These are phyloP conservation scores for Halcyon badia DNA, from an alignment of 2,797 vertebrate genomes.

Conservation along the genomic window DNA sequence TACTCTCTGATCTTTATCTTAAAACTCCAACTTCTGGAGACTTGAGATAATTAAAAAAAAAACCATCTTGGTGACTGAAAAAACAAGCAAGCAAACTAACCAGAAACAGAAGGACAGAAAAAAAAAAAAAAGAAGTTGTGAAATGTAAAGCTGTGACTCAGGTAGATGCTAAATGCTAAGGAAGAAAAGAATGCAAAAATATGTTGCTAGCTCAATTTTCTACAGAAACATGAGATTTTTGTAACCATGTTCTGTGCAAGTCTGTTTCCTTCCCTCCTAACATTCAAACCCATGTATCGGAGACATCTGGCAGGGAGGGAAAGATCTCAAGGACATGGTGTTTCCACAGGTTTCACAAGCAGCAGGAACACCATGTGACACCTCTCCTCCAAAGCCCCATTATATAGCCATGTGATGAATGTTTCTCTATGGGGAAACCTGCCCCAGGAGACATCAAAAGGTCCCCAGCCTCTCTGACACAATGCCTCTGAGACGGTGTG, in stretches of 20 bases:
- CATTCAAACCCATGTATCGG: background rate
- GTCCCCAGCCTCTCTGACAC: background rate
- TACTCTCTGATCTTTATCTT: conserved; percentile 57
- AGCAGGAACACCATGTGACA: rapidly evolving
- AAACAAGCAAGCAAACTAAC: conserved; percentile 43
- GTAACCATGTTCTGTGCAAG: background rate
- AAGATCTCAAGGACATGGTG: background rate
- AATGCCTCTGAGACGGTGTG: rapidly evolving
- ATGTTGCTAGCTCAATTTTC: background rate
- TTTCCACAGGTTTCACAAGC: background rate
- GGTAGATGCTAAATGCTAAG: conserved; percentile 35
- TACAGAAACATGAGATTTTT: background rate
- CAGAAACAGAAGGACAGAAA: background rate
- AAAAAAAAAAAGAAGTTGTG: background rate
- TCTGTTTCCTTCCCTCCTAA: background rate
- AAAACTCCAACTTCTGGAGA: conserved; percentile 50
- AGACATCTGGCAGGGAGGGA: background rate
- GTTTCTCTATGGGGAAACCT: background rate
- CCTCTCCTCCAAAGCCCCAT: background rate
- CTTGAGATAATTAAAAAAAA: conserved; percentile 38
- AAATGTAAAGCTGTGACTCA: conserved; percentile 49
- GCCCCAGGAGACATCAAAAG: background rate
- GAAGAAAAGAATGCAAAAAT: conserved; percentile 32
- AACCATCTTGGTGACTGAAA: conserved; percentile 7
- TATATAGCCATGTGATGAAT: background rate